These are phyloP conservation scores for Denticeps clupeoides DNA, from an alignment of 2,797 vertebrate genomes.

Conservation along the genomic window DNA sequence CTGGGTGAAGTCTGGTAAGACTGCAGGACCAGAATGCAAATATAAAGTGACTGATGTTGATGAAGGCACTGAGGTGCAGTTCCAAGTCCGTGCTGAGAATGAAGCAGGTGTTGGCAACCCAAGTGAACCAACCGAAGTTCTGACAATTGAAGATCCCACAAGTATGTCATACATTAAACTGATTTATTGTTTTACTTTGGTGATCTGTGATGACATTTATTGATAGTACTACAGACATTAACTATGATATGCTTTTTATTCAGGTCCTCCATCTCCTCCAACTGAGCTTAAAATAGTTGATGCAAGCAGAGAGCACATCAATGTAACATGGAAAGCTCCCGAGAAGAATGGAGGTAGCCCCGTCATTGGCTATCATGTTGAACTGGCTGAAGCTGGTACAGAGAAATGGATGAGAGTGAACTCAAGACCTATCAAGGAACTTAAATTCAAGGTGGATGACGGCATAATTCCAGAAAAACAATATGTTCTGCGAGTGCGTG, in stretches of 20 bases:
- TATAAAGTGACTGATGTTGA: constrained; percentile 93
- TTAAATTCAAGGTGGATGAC: constrained; percentile 83
- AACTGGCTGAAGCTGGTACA: constrained; percentile 88
- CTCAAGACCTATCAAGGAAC: constrained; percentile 85
- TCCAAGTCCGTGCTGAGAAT: constrained; percentile 96
- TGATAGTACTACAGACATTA: background rate
- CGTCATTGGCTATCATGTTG: constrained; percentile 88
- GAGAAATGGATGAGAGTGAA: constrained; percentile 97
- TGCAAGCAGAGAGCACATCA: constrained; percentile 84
- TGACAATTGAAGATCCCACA: constrained; percentile 84
- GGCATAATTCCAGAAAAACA: constrained; percentile 93
- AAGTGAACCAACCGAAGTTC: constrained; percentile 86
- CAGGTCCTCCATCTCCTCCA: constrained; percentile 85
- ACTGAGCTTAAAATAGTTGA: constrained; percentile 78
- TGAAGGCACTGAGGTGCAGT: constrained; percentile 93
- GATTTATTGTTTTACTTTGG: background rate
- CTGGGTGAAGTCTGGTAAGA: constrained; percentile 96
- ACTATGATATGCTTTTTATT: constrained; percentile 21
- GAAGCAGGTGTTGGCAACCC: constrained; percentile 93
- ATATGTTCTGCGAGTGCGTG: constrained; percentile 87
- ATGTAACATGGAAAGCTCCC: constrained; percentile 87
- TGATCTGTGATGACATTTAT: background rate
- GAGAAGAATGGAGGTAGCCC: constrained; percentile 87
- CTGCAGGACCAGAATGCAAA: constrained; percentile 77
- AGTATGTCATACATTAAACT: constrained; percentile 55